Evolutionary conservation across 2,113 vertebrate genomes (phyloP), one percentile per base, ranked within the genome.

Genomic region (Dascyllus trimaculatus): DNA sequence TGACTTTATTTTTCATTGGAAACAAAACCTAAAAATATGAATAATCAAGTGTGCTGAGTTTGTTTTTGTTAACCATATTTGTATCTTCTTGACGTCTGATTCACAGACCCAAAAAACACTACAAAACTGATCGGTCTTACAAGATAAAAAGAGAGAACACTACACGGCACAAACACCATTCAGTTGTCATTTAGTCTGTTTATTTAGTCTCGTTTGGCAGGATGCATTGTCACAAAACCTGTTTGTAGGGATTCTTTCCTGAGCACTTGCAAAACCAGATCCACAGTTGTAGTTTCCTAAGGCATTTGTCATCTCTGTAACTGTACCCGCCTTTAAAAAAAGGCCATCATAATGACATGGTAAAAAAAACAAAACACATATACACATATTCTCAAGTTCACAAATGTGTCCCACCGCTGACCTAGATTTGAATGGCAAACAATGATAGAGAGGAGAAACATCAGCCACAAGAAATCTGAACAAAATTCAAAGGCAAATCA

Each of bases 231-330:
- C 13, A 60, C 72, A 35, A 3, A 86, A 72, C 81, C 58, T 2
- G 86, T 82, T 89, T n/a, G 52, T 17, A 9, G 38, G 10, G 48
- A 87, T 76, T 59, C 26, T 15, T 60, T 56, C 19, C 48, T 19
- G 3, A 8, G 9, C 29, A n/a, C 80, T 68, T 0, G 24, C 40
- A 52, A 80, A 88, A 86, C 76, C 52, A 18, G 78, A 74, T 51
- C 22, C 1, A 17, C 54, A 11, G 11, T 25, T 46, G 17, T 38
- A 1, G 5, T 60, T 49, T 17, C 19, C 56, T 10, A 7, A 35
- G 22, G 18, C 18, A 19, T 46, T 25, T 48, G 5, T 17, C 48
- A 24, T 62, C 8, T 35, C 32, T 26, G 35, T n/a, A 1, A 63
- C 22, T 54, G 1, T 17, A 25, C 1, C 17, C 38, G 18, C 4